Evolutionary conservation across 2,797 vertebrate species (phyloP), one percentile per base, ranked within the genome.

Genomic region (Eulemur coronatus): DNA sequence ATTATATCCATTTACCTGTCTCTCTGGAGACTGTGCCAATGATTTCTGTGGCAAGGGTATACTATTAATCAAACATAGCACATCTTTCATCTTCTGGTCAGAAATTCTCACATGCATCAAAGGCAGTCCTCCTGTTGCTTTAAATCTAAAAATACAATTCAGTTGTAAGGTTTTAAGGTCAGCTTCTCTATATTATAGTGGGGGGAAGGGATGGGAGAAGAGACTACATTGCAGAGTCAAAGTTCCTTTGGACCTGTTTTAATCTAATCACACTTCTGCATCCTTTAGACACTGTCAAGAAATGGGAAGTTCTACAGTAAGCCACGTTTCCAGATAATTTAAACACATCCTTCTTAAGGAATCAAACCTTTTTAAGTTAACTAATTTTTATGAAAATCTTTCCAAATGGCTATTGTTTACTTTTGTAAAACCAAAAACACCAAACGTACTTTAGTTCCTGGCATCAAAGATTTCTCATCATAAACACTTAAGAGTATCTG

Each of bases 91-190:
- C 98, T 99, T 99, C 98, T 99, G 98, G 97, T 99, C 99, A 0
- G 99, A 99, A 92, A 99, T 99, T 93, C 98, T 99, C 57, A 99
- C 75, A 1, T 99, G 99, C 93, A 99, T 98, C 97, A 99, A 97
- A 0, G 99, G 99, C 95, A 99, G 99, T 80, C 99, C 99, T 15
- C 99, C 99, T 0, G 99, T 99, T 11, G 99, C 98, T 98, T 99
- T 99, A 97, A 99, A 99, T 98, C 99, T 99, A 89, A 38, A 97
- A 96, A 84, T 33, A 93, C 50, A 94, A 84, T 86, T 82, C 35
- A 84, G 63, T 15, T 17, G 5, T 94, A 70, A 87, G 72, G 20
- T 93, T 79, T 72, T 52, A 90, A 67, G 33, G 12, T 69, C 14
- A 70, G 43, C 6, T 59, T 86, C 70, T 90, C 17, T 35, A 7